Percentiles rank a stretch among this genome's conserved stretches.
phyloP scores from a whole-genome alignment of 2,888 invertebrate genomes.

The Epistrophella euchroma region DNA sequence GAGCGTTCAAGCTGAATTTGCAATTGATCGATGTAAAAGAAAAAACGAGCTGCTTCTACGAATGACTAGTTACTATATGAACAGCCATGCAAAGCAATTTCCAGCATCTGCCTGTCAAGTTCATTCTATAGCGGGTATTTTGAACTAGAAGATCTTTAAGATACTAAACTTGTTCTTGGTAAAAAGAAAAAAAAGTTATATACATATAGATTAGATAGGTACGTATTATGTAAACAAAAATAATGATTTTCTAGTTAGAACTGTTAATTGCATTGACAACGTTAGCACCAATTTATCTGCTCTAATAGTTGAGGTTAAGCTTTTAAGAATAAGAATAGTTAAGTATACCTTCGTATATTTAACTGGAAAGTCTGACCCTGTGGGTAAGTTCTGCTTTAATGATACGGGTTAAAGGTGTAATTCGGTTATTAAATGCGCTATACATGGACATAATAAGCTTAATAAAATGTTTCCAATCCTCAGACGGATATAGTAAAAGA shows the following conservation, averaged over 20 bases:
- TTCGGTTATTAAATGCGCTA: background rate
- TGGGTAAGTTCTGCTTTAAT: background rate
- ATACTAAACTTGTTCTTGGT: slow-evolving; percentile 37
- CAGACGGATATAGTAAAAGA: background rate
- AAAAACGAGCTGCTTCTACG: background rate
- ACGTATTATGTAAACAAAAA: no score
- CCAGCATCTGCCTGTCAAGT: slow-evolving; percentile 11
- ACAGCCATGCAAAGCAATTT: background rate
- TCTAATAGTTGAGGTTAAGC: slow-evolving; percentile 1
- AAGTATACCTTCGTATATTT: background rate
- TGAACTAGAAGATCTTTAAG: slow-evolving; percentile 13
- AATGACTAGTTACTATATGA: background rate
- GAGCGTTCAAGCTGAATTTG: slow-evolving; percentile 16
- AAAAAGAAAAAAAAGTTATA: background rate
- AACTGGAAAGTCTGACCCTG: background rate
- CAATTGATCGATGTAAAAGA: slow-evolving; percentile 45
- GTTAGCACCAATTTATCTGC: slow-evolving; percentile 1
- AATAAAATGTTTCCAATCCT: background rate
- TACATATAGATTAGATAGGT: background rate
- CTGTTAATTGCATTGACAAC: background rate
- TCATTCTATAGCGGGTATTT: slow-evolving; percentile 21
- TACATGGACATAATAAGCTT: background rate
- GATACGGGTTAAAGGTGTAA: slow-evolving; percentile 1
- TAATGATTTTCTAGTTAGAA: background rate
- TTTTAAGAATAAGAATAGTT: background rate